Evolutionary conservation across 2,797 vertebrate species (phyloP), one percentile per base, ranked within the genome.

Genomic region (Amblyraja radiata): DNA sequence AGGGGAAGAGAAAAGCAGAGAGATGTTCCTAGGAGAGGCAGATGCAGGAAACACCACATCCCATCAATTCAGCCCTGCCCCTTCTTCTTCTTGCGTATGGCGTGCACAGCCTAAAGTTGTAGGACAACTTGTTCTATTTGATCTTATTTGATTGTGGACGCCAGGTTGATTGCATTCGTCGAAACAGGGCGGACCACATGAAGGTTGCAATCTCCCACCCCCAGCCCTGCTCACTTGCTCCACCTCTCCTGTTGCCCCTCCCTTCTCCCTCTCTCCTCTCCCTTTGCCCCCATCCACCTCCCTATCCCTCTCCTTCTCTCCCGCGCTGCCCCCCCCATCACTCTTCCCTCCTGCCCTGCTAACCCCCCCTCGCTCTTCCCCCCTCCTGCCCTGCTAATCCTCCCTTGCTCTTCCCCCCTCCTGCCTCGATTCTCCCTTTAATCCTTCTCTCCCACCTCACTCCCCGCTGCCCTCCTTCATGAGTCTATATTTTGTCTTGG

Each of bases 1-100:
- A 21, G 16, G 21, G 1, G 21, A 65, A 32, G 32, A 76, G 23
- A 32, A 36, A 28, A 93, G 80, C 65, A 94, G 54, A 54, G 46
- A 54, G 46, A n/a, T 90, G 90, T 11, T 93, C 78, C 80, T 93
- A 76, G 61, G 73, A 32, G 79, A 71, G 78, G 91, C 93, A 93
- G 93, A 93, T 32, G 93, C 81, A 93, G 84, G 71, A 90, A 93
- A n/a, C 32, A 54, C 46, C 46, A 54, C 46, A 54, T 54, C 5
- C 46, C 46, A 54, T 54, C 46, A 54, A 54, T 54, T 46, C 46
- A 54, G 46, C 46, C 46, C 46, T 54, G 46, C 5, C 6, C 46
- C 83, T 39, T 18, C 61, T 54, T 54, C 46, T 54, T 54, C 46
- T 54, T 54, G 46, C 5, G 46, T 54, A 54, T 54, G 46, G 46